phyloP scores from a whole-genome alignment of 1,140 invertebrate genomes.

The Formica exsecta region DNA sequence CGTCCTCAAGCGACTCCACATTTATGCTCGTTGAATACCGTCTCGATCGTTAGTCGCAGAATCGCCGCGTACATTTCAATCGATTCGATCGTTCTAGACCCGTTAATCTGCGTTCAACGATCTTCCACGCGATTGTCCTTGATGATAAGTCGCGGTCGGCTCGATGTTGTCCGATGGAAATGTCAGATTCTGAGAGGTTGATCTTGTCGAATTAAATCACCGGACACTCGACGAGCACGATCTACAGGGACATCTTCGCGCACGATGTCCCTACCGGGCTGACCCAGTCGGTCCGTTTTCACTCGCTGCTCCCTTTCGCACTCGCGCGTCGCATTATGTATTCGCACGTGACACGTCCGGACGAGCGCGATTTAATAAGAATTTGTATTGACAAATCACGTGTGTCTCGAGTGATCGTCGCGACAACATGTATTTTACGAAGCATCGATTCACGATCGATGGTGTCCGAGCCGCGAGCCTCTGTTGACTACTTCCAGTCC shows the following conservation, averaged over 20 bases:
- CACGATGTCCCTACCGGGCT: background rate
- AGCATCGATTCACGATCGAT: constrained; percentile 33
- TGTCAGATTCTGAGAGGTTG: background rate
- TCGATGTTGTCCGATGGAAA: background rate
- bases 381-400: background rate
- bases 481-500: constrained; percentile 45
- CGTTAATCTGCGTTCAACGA: constrained; percentile 7
- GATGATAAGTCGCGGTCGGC: constrained; percentile 20
- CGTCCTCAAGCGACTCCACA: background rate
- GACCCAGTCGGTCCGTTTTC: background rate
- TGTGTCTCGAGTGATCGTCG: background rate
- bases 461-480: constrained; percentile 32
- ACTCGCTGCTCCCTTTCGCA: constrained; percentile 24
- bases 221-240: background rate
- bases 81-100: constrained; percentile 42
- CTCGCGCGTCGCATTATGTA: constrained; percentile 49
- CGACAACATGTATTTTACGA: background rate
- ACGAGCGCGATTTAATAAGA: background rate
- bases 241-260: constrained; percentile 6
- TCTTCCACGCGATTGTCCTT: constrained; percentile 29
- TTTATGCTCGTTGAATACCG: background rate
- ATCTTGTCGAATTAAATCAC: constrained; percentile 11
- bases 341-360: background rate
- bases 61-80: background rate
- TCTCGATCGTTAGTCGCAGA: background rate